These are phyloP conservation scores for Pogonus chalceus DNA, from an alignment of 1,140 invertebrate genomes.

Conservation along the genomic window DNA sequence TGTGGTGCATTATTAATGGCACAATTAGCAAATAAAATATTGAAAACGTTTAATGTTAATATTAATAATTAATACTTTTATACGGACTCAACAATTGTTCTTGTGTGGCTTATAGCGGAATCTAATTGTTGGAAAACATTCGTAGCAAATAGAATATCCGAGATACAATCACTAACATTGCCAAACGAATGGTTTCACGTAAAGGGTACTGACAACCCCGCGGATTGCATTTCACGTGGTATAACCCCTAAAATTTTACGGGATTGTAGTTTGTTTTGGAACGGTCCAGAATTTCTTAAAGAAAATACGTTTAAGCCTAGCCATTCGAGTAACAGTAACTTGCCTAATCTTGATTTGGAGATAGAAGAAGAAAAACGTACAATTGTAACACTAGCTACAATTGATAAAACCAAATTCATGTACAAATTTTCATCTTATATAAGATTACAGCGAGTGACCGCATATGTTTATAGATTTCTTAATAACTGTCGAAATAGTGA, in stretches of 20 bases:
- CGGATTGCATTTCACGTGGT: constrained; percentile 36
- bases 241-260: constrained; percentile 15
- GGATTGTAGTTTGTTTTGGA: constrained; percentile 22
- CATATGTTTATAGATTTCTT: not conserved
- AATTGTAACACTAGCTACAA: not conserved
- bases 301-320: too few relatives aligned
- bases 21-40: constrained; percentile 5
- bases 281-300: constrained; percentile 21
- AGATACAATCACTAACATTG: constrained; percentile 22
- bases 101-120: constrained; percentile 30
- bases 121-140: constrained; percentile 30
- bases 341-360: not conserved
- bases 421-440: not conserved
- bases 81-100: constrained; percentile 33
- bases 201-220: constrained; percentile 31
- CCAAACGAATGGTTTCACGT: constrained; percentile 33
- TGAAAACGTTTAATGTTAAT: constrained; percentile 19
- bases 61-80: constrained; percentile 27
- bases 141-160: constrained; percentile 31
- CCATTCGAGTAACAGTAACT: not conserved
- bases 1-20: constrained; percentile 14
- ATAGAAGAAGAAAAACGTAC: not conserved
- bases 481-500: too few relatives aligned
- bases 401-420: not conserved
- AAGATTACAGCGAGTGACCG: not conserved